A percentile compares a stretch with the other conserved stretches of the same genome.
Conservation (phyloP, 2,797 vertebrate species). For the Danio albolineatus region DNA sequence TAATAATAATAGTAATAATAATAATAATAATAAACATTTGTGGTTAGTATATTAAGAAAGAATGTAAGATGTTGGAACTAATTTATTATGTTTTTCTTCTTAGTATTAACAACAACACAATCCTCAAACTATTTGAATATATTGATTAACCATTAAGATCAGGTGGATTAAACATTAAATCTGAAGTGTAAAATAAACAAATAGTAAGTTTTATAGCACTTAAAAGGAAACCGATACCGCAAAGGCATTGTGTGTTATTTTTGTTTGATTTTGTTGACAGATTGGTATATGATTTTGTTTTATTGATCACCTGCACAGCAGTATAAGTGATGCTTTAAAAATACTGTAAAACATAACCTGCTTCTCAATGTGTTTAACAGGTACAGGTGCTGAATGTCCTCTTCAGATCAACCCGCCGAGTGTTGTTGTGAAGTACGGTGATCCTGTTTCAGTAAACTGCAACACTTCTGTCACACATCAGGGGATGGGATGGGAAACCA, state of each 20-base stretch:
- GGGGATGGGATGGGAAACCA: conserved; percentile 54
- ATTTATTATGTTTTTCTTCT: background rate
- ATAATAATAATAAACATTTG: background rate
- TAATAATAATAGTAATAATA: too few relatives aligned
- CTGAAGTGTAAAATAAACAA: background rate
- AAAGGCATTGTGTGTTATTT: background rate
- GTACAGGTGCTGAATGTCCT: conserved; percentile 27
- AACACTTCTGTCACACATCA: rapidly evolving
- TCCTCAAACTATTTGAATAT: background rate
- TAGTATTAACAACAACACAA: background rate
- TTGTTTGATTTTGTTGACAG: background rate
- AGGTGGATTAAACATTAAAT: background rate
- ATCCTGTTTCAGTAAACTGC: background rate
- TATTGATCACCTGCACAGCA: background rate
- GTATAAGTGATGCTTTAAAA: background rate
- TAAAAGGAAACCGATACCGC: background rate
- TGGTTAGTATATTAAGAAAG: background rate
- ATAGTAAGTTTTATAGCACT: background rate
- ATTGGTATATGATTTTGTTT: background rate
- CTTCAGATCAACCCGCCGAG: rapidly evolving
- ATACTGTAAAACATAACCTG: background rate
- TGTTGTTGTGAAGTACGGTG: conserved; percentile 43
- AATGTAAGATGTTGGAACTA: background rate
- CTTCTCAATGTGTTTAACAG: conserved; percentile 7
- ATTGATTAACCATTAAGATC: background rate